Conservation (phyloP, 2,113 vertebrate genomes). For the Cololabis saira region DNA sequence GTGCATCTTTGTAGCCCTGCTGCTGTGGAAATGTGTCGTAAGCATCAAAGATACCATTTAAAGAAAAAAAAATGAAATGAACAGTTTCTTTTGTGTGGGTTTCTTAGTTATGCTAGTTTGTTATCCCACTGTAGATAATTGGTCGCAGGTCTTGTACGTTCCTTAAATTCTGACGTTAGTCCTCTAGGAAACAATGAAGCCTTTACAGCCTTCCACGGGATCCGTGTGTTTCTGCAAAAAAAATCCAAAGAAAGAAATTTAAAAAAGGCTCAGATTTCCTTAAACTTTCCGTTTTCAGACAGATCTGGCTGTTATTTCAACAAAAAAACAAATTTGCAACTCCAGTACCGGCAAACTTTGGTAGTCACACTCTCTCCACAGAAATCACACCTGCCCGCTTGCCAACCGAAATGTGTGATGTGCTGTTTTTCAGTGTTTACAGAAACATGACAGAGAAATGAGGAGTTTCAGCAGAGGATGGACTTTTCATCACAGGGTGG, state of each 20-base stretch:
- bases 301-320: slow-evolving; percentile 34
- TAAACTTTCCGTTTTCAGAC: neutral
- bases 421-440: slow-evolving; percentile 44
- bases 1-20: slow-evolving; percentile 41
- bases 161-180: slow-evolving; percentile 16
- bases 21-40: slow-evolving; percentile 3
- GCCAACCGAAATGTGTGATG: slow-evolving; percentile 53
- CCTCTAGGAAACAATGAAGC: slow-evolving; percentile 3
- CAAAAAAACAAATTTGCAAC: slow-evolving; percentile 21
- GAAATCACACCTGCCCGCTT: slow-evolving; percentile 62
- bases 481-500: slow-evolving; percentile 21
- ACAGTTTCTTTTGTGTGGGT: neutral
- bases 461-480: slow-evolving; percentile 9
- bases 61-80: slow-evolving; percentile 18
- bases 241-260: slow-evolving; percentile 4
- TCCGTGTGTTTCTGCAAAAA: neutral
- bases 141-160: slow-evolving; percentile 13
- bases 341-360: slow-evolving; percentile 21
- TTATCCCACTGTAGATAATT: slow-evolving; percentile 1
- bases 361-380: slow-evolving; percentile 61
- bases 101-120: slow-evolving; percentile 5
- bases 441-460: slow-evolving; percentile 43
- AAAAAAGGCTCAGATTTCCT: slow-evolving; percentile 9
- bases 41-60: slow-evolving; percentile 9
- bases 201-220: neutral